A percentile compares a stretch with the other conserved stretches of the same genome.
These are phyloP conservation scores for Zosterops pallidus DNA, from an alignment of 2,113 vertebrate genomes.

Conservation along the genomic window DNA sequence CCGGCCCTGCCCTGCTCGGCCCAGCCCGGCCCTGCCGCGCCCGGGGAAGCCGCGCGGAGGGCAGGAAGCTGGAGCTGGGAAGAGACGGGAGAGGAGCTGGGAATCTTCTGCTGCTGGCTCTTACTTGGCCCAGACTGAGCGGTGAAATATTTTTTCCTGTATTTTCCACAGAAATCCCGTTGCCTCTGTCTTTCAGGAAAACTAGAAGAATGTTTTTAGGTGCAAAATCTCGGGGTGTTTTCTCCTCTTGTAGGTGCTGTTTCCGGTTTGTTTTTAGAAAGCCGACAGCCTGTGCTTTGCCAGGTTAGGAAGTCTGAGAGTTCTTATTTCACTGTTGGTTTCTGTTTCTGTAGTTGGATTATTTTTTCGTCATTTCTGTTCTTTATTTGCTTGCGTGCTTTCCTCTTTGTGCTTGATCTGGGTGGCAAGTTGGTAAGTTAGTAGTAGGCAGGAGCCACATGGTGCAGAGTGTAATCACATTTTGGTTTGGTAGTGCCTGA, in stretches of 20 bases:
- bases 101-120: not conserved
- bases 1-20: fast-evolving
- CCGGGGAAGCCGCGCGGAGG: not conserved
- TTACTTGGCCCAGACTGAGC: not conserved
- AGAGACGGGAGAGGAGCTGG: not conserved
- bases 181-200: not conserved
- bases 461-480: not conserved
- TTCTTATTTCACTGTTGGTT: not conserved
- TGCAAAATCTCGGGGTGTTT: not conserved
- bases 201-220: not conserved
- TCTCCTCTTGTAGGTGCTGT: not conserved
- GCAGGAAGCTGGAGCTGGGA: not conserved
- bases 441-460: not conserved
- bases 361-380: not conserved
- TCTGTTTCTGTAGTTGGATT: not conserved
- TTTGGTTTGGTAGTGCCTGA: not conserved
- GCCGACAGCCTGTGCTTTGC: not conserved
- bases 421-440: not conserved
- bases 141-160: not conserved
- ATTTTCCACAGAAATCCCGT: not conserved
- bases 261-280: not conserved
- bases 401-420: not conserved
- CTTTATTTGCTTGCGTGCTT: not conserved
- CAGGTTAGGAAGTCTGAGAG: not conserved
- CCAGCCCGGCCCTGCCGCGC: fast-evolving